Evolutionary conservation across 2,888 invertebrate genomes (phyloP).

Genomic region (Bombylius discolor): DNA sequence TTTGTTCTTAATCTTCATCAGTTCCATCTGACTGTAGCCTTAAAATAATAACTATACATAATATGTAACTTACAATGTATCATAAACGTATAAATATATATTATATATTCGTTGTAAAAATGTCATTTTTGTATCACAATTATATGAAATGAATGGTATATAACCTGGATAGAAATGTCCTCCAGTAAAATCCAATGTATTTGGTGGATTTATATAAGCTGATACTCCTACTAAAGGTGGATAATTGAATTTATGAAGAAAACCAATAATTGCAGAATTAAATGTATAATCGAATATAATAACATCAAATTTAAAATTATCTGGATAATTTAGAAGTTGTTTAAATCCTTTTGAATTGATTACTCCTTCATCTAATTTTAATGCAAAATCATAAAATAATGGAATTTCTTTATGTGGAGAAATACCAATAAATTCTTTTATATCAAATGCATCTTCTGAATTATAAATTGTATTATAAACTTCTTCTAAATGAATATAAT

Average conservation of each 20-base stretch:
- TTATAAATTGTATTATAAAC: not conserved
- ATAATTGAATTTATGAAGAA: slow-evolving; percentile 24
- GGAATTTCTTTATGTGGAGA: not conserved
- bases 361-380: slow-evolving; percentile 10
- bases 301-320: slow-evolving; percentile 24
- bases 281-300: slow-evolving; percentile 22
- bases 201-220: slow-evolving; percentile 19
- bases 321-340: slow-evolving; percentile 19
- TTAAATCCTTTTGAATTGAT: slow-evolving; percentile 20
- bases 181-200: slow-evolving; percentile 18
- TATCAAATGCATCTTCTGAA: not conserved
- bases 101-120: slow-evolving; percentile 20
- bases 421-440: not conserved
- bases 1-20: no score
- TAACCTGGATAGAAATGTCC: slow-evolving; percentile 22
- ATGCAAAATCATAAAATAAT: slow-evolving; percentile 8
- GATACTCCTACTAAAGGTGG: slow-evolving; percentile 25
- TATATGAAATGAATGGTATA: slow-evolving; percentile 17
- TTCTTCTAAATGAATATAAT: slow-evolving; percentile 13
- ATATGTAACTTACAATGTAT: slow-evolving; percentile 11
- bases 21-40: no score
- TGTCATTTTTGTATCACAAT: slow-evolving; percentile 18
- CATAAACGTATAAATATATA: slow-evolving; percentile 12
- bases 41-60: no score
- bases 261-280: slow-evolving; percentile 20